phyloP scores from a whole-genome alignment of 2,888 invertebrate genomes.

The Lepidocyrtoides sp. region DNA sequence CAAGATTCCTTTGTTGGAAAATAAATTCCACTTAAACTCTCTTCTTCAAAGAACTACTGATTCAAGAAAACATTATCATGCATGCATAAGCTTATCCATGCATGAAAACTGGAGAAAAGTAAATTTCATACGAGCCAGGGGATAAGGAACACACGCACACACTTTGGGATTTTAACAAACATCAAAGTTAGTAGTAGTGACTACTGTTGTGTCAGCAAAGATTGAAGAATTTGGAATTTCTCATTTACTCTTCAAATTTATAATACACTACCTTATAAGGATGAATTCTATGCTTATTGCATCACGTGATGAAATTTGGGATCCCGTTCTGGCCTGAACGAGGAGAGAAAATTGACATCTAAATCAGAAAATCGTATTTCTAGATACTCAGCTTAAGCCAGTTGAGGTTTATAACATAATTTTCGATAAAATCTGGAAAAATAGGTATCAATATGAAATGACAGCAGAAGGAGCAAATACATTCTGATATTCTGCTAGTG shows the following conservation, averaged over 20 bases:
- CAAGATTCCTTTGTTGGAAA: background rate
- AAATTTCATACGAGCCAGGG: background rate
- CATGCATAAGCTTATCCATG: background rate
- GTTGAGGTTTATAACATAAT: no score
- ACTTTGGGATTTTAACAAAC: background rate
- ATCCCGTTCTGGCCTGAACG: no score
- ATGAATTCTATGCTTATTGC: no score
- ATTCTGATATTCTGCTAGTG: no score
- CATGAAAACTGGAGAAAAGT: background rate
- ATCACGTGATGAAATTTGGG: no score
- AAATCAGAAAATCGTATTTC: no score
- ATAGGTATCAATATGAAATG: no score
- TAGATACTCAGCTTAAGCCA: no score
- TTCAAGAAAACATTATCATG: background rate
- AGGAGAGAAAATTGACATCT: no score
- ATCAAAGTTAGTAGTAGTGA: constrained; percentile 21
- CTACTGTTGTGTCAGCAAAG: background rate
- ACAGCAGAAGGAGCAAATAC: no score
- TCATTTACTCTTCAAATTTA: constrained; percentile 5
- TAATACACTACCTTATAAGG: no score
- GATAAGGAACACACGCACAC: background rate
- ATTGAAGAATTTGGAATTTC: constrained; percentile 39
- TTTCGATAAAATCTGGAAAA: no score
- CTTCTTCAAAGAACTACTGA: background rate
- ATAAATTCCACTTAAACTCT: background rate